Evolutionary conservation across 2,113 vertebrate genomes (phyloP), one percentile per base, ranked within the genome.

Genomic region (Telmatochromis sp.): DNA sequence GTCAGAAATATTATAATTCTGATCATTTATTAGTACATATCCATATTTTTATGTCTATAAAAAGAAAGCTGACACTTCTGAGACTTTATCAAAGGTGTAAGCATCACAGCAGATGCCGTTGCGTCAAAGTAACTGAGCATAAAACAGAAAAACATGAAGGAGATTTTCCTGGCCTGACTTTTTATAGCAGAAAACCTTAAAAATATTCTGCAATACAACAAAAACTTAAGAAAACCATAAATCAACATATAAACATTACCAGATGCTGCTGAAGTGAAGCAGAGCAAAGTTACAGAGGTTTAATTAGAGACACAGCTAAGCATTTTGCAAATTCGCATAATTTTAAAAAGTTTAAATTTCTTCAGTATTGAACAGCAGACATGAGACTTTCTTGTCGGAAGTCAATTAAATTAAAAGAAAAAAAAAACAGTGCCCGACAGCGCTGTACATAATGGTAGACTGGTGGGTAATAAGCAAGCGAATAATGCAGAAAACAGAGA

Each of bases 171-270:
- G 57, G 1, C 14, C 14, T 10, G 57, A 2, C 28, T 60, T 33
- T 31, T 17, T 17, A 60, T 60, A 60, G 57, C 28, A 60, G 57
- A 60, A 17, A 60, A 6, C 57, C 8, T 60, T 60, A 60, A 31
- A 60, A 17, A 10, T 4, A 60, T 60, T 60, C 15, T 60, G 28
- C 57, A 60, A 19, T 33, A 60, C 15, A 60, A 4, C 57, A 60
- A 60, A 19, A 60, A 33, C 0, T 10, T 0, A 60, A 60, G 9
- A 60, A 19, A 60, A 19, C 15, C 15, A 33, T 4, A 0, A 60
- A 33, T 60, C 1, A 60, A 60, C 28, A 33, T 19, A 60, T 31
- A 17, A 19, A 33, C 57, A 33, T 10, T 33, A 60, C 28, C 28
- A 3, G 57, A 60, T 60, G 58, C 28, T 60, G 58, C 9, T 60